These are phyloP conservation scores for Lapara coniferarum DNA, from an alignment of 2,888 invertebrate species.

Conservation along the genomic window DNA sequence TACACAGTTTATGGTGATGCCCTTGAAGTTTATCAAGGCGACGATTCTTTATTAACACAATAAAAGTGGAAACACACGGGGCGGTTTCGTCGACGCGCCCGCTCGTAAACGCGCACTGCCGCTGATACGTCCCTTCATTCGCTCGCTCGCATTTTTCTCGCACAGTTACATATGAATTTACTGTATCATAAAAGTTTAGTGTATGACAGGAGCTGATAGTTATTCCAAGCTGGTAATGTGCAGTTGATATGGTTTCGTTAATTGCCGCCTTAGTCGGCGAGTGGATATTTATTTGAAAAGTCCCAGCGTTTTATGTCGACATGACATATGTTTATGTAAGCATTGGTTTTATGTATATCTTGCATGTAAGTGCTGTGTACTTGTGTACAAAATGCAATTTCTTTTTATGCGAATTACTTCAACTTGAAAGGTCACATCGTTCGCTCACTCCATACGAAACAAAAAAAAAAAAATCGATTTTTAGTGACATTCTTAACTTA, in stretches of 20 bases:
- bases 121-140: slow-evolving; percentile 4
- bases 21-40: slow-evolving; percentile 70
- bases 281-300: slow-evolving; percentile 1
- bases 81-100: slow-evolving; percentile 38
- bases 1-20: slow-evolving; percentile 75
- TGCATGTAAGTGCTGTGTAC: neutral
- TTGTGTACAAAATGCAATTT: neutral
- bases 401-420: neutral
- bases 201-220: slow-evolving; percentile 23
- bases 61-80: slow-evolving; percentile 66
- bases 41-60: slow-evolving; percentile 76
- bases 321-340: slow-evolving; percentile 5
- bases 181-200: slow-evolving; percentile 21
- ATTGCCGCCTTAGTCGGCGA: slow-evolving; percentile 12
- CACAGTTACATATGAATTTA: slow-evolving; percentile 19
- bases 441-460: neutral
- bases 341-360: slow-evolving; percentile 1
- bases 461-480: too few species aligned
- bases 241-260: slow-evolving; percentile 12
- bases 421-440: neutral
- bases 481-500: too few species aligned
- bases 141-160: slow-evolving; percentile 11
- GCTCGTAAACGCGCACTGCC: slow-evolving; percentile 26
- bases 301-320: neutral
- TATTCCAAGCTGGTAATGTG: slow-evolving; percentile 5